phyloP scores from a whole-genome alignment of 1,140 invertebrate species.

The Procambarus virginalis region DNA sequence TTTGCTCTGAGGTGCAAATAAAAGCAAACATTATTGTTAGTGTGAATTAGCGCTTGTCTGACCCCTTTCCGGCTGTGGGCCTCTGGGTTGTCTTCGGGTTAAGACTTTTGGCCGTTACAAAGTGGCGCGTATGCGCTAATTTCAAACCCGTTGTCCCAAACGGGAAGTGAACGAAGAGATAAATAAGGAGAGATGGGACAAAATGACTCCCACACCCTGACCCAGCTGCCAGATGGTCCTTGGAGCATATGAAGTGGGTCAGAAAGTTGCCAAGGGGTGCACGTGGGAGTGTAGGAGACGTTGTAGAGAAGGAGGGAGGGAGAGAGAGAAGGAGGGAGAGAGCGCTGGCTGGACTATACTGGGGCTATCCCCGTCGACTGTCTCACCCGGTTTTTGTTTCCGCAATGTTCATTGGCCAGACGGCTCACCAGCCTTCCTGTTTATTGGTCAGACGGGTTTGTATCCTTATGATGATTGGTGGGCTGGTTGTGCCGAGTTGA shows the following conservation, averaged over 20 bases:
- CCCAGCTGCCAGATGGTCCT: conserved; percentile 5
- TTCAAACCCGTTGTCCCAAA: neutral
- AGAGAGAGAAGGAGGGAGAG: neutral
- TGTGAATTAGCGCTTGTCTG: too few relatives aligned
- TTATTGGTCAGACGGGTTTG: neutral
- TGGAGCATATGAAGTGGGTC: neutral
- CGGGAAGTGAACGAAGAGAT: neutral
- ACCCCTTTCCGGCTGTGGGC: too few relatives aligned
- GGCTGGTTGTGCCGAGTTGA: neutral
- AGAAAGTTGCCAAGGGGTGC: neutral
- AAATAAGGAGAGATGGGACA: neutral
- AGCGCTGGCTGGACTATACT: neutral
- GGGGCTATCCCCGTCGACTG: too few relatives aligned
- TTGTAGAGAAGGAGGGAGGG: neutral
- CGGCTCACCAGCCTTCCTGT: neutral
- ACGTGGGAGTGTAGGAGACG: too few relatives aligned
- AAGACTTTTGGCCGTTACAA: neutral
- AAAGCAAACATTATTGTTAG: too few relatives aligned
- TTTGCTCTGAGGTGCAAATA: too few relatives aligned
- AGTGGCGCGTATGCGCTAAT: neutral
- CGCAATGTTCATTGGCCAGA: neutral
- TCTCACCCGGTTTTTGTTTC: neutral
- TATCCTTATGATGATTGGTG: neutral
- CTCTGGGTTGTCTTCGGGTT: too few relatives aligned
- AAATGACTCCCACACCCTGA: neutral